phyloP scores from a whole-genome alignment of 2,888 invertebrate species.

The Atethmia centrago region DNA sequence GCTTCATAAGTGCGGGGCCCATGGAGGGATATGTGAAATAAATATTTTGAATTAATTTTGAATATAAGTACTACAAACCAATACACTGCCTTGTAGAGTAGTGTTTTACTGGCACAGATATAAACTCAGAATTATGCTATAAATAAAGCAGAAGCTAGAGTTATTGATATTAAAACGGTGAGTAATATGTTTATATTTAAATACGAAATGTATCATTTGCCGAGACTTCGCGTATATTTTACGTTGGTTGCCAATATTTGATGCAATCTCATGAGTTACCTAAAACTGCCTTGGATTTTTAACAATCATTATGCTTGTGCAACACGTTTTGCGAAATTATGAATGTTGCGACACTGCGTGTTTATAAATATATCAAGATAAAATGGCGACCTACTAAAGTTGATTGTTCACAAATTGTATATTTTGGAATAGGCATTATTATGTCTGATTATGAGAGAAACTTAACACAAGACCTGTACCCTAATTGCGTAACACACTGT shows the following conservation, averaged over 20 bases:
- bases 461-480: no score
- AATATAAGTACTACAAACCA: no score
- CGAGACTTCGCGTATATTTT: conserved; percentile 38
- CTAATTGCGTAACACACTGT: no score
- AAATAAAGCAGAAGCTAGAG: conserved; percentile 40
- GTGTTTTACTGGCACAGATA: conserved; percentile 11
- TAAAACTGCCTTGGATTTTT: conserved; percentile 51
- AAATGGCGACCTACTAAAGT: conserved; percentile 26
- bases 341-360: conserved; percentile 25
- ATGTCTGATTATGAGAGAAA: conserved; percentile 3
- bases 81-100: conserved; percentile 12
- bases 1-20: no score
- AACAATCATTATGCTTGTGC: conserved; percentile 43
- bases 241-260: conserved; percentile 43
- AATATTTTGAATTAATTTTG: no score
- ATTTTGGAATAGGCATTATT: conserved; percentile 18
- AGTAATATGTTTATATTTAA: conserved; percentile 53
- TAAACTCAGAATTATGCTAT: conserved; percentile 19
- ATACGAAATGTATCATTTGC: conserved; percentile 42
- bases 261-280: conserved; percentile 51
- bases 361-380: conserved; percentile 33
- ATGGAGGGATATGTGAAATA: no score
- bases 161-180: conserved; percentile 46
- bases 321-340: conserved; percentile 45
- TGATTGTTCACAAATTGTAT: conserved; percentile 21